Base-by-base conservation (phyloP, 2,888 invertebrate species). In the Parapristionchus giblindavisi region DNA sequence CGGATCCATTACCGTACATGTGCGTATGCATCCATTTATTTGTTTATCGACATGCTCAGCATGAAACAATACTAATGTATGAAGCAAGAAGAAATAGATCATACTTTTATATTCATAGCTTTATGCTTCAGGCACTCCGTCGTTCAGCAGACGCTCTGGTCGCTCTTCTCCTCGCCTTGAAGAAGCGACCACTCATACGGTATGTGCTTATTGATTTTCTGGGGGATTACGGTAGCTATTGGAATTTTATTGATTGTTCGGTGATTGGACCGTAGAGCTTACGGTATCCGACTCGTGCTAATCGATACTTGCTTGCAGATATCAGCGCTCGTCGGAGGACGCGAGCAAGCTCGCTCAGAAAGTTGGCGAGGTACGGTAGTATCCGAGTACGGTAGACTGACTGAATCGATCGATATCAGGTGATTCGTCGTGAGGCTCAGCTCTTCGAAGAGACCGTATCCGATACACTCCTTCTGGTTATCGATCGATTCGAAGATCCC, bases 401-500 rank as follows among this genome's bases (percentile, higher is more conserved):
- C n/a, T 11, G 32, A 21, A 63, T 32, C 14, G 17, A 65, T 65
- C 24, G 32, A 65, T n/a, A 14, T n/a, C 77, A 81, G 75, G 79
- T 81, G 32, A 80, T 83, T 17, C 77, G 82, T 5, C 77, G 86
- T n/a, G 87, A 87, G 70, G 86, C 85, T 21, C 77, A 77, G 11
- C 79, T 87, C 3, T 87, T 87, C 76, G 84, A 86, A 58, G 73
- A 73, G 34, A 73, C 73, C 1, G 17, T 24, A 6, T 3, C 38
- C 17, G 83, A 85, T 60, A 79, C 96, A 0, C 90, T 95, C 79
- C 89, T 99, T 76, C 89, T 99, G 43, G 93, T 99, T 78, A 88
- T 99, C 51, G 99, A 99, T 89, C 91, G 99, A 81, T 91, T 94
- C 83, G 94, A 94, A 88, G 99, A 99, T 90, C 94, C 96, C 0